Evolutionary conservation across 2,888 invertebrate species (phyloP), one percentile per base, ranked within the genome.

Genomic region (Lasioglossum pauxillum): DNA sequence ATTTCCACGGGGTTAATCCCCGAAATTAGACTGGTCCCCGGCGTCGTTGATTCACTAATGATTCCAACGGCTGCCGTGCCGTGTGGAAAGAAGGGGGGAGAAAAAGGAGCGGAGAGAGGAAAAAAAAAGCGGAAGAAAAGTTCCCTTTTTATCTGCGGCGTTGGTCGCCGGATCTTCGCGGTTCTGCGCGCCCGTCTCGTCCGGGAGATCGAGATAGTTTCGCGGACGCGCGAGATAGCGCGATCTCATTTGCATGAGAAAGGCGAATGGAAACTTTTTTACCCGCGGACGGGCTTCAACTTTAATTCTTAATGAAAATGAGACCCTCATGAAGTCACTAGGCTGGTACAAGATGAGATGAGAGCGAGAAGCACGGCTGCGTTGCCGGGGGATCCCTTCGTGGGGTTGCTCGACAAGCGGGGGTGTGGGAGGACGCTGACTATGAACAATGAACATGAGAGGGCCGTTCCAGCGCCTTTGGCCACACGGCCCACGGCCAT

Each of bases 261-360:
- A 93, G 92, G 91, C 90, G 88, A 93, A 92, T 92, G 91, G 89
- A 93, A 92, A 93, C 88, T 90, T 92, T 93, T 92, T 91, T 91
- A 71, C 83, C 84, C 85, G 86, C 85, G 90, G 71, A 41, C 71
- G 71, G 91, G 91, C 91, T 93, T 91, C 90, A 92, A 93, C 90
- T 94, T 94, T 91, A 94, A 93, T 93, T 94, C 93, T 94, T 94
- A 94, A 94, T 94, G 94, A 94, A 94, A 94, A 94, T 94, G 94
- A 94, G 93, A 94, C 93, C 91, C 93, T 93, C 92, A 91, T 90
- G 89, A 91, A 93, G 93, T 94, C 93, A 92, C 92, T 91, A 91
- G 92, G 92, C 92, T 92, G 91, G 91, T 91, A 90, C 86, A 90
- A 91, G 92, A 93, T 92, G 93, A 92, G 93, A 92, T 85, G 89